Conservation (phyloP, 2,113 vertebrate genomes). For the Paradoxurus hermaphroditus region DNA sequence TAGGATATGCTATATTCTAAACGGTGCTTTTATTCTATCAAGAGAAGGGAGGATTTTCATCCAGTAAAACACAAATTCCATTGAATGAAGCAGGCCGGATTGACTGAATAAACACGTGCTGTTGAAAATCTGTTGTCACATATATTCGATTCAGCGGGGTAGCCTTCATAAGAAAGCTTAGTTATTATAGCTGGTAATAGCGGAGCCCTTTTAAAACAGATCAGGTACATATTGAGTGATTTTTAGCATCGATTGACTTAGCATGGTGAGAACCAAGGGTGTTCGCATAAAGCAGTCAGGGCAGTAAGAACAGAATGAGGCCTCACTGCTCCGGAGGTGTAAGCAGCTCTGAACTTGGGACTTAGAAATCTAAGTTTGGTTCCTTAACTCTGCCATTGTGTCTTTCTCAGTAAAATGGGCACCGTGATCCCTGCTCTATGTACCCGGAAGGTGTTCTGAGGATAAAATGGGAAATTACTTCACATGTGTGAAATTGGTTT, state of each 20-base stretch:
- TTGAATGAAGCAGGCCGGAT: background rate
- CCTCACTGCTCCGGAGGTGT: background rate
- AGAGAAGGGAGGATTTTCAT: background rate
- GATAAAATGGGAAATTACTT: background rate
- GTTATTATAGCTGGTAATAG: background rate
- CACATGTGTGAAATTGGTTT: background rate
- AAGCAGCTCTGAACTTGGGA: background rate
- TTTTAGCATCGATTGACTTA: background rate
- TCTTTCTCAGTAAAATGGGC: background rate
- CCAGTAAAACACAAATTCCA: background rate
- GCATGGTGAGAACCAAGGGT: background rate
- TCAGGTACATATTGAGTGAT: background rate
- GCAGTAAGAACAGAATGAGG: background rate
- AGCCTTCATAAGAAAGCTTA: background rate
- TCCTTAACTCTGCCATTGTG: background rate
- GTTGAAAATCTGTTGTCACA: background rate
- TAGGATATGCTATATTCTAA: background rate
- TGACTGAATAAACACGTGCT: background rate
- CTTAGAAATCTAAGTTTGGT: background rate
- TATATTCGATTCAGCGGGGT: background rate
- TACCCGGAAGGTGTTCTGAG: background rate
- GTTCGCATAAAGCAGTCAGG: background rate
- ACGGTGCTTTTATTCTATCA: background rate
- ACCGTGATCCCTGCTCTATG: background rate
- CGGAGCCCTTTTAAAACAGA: background rate